Percentiles rank a stretch among this genome's conserved stretches.
phyloP scores from a whole-genome alignment of 1,140 invertebrate genomes.

The Paracyclopina nana region DNA sequence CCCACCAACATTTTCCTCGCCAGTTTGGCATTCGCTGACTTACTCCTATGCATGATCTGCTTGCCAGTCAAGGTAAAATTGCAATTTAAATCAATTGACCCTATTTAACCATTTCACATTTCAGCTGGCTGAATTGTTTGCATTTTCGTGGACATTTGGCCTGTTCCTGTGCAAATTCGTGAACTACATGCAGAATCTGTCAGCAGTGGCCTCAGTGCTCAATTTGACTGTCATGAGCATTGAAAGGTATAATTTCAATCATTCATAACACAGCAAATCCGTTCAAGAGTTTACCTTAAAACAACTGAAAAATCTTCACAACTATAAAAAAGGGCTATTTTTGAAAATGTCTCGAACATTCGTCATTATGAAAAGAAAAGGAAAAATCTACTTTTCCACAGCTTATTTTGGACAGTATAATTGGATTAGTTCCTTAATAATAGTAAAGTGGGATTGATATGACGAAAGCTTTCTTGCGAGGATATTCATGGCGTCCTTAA shows the following conservation, averaged over 20 bases:
- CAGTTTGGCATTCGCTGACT: constrained; percentile 45
- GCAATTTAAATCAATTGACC: neutral
- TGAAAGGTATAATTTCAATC: constrained; percentile 38
- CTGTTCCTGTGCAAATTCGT: constrained; percentile 46
- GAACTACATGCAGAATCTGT: constrained; percentile 52
- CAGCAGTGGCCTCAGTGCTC: constrained; percentile 49
- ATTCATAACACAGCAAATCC: too few species aligned
- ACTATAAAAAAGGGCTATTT: too few species aligned
- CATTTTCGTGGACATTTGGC: constrained; percentile 50
- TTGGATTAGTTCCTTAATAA: too few species aligned
- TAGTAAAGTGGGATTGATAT: too few species aligned
- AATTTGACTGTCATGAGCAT: constrained; percentile 55
- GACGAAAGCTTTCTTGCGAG: too few species aligned
- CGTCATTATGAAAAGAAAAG: too few species aligned
- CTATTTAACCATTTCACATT: constrained; percentile 22
- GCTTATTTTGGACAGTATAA: too few species aligned
- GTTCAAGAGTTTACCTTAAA: too few species aligned
- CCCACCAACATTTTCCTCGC: constrained; percentile 50
- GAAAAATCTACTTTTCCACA: too few species aligned
- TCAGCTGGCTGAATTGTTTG: constrained; percentile 49
- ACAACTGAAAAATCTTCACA: too few species aligned
- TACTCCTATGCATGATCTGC: constrained; percentile 46
- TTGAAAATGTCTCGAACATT: too few species aligned
- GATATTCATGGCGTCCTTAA: too few species aligned
- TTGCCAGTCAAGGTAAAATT: constrained; percentile 40